phyloP scores from a whole-genome alignment of 2,797 vertebrate species.

The Pseudocheirus occidentalis region DNA sequence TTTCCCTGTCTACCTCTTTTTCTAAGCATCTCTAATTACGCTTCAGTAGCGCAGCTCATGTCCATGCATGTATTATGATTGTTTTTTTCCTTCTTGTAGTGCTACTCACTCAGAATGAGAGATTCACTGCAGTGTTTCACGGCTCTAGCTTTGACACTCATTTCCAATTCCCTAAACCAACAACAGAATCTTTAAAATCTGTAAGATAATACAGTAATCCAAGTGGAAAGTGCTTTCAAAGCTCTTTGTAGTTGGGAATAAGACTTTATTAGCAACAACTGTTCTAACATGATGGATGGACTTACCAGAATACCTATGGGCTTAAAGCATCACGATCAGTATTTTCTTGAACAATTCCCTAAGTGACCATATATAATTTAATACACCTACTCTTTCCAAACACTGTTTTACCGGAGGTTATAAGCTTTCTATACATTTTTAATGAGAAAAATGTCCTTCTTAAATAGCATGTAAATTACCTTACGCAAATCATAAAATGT shows the following conservation, averaged over 20 bases:
- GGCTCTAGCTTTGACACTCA: slow-evolving; percentile 75
- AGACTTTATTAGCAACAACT: slow-evolving; percentile 82
- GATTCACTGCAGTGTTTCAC: slow-evolving; percentile 79
- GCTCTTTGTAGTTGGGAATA: slow-evolving; percentile 80
- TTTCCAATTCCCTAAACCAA: slow-evolving; percentile 82
- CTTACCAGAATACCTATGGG: slow-evolving; percentile 80
- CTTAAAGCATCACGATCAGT: slow-evolving; percentile 76
- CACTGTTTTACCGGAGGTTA: slow-evolving; percentile 55
- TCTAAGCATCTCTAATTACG: slow-evolving; percentile 54
- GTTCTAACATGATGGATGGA: slow-evolving; percentile 80
- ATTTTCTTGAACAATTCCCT: slow-evolving; percentile 79
- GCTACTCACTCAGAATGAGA: slow-evolving; percentile 73
- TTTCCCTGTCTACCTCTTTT: neutral
- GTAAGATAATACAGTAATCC: slow-evolving; percentile 78
- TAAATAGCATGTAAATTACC: slow-evolving; percentile 55
- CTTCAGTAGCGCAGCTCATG: slow-evolving; percentile 67
- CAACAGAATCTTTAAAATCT: slow-evolving; percentile 79
- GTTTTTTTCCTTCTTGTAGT: slow-evolving; percentile 74
- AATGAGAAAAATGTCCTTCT: slow-evolving; percentile 45
- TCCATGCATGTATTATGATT: slow-evolving; percentile 71
- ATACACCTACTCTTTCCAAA: slow-evolving; percentile 69
- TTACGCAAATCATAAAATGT: slow-evolving; percentile 36
- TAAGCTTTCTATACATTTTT: slow-evolving; percentile 50
- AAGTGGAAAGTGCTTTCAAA: slow-evolving; percentile 85
- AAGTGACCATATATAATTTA: slow-evolving; percentile 83